A percentile compares a stretch with the other conserved stretches of the same genome.
These are phyloP conservation scores for Geophilus truncorum DNA, from an alignment of 2,888 invertebrate genomes.

Conservation along the genomic window DNA sequence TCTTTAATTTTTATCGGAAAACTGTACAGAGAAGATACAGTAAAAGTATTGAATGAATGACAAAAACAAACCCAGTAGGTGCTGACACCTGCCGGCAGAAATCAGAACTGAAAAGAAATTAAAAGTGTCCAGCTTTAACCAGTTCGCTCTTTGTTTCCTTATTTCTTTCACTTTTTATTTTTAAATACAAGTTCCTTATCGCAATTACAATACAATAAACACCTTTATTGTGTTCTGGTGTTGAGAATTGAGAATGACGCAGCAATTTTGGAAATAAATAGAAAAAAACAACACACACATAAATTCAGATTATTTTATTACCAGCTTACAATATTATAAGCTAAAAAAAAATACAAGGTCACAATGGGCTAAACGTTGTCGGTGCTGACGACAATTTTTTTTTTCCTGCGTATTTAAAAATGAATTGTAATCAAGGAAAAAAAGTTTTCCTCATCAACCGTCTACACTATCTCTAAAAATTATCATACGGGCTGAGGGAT, in stretches of 20 bases:
- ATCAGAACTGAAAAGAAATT: neutral
- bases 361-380: neutral
- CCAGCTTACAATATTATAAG: too few species aligned
- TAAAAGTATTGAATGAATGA: too few species aligned
- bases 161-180: neutral
- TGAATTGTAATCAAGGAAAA: slow-evolving; percentile 9
- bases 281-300: neutral
- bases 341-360: neutral
- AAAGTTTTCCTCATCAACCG: neutral
- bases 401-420: neutral
- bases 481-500: neutral
- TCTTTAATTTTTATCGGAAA: neutral
- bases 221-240: too few species aligned
- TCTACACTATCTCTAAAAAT: neutral
- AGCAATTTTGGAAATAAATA: neutral
- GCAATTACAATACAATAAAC: too few species aligned
- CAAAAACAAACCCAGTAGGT: neutral
- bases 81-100: neutral
- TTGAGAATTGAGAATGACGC: neutral
- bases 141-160: neutral
- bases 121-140: neutral
- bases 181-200: too few species aligned
- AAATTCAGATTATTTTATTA: neutral
- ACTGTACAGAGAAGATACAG: neutral
- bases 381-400: neutral